phyloP scores from a whole-genome alignment of 2,113 vertebrate species.

The Oxyruncus cristatus region DNA sequence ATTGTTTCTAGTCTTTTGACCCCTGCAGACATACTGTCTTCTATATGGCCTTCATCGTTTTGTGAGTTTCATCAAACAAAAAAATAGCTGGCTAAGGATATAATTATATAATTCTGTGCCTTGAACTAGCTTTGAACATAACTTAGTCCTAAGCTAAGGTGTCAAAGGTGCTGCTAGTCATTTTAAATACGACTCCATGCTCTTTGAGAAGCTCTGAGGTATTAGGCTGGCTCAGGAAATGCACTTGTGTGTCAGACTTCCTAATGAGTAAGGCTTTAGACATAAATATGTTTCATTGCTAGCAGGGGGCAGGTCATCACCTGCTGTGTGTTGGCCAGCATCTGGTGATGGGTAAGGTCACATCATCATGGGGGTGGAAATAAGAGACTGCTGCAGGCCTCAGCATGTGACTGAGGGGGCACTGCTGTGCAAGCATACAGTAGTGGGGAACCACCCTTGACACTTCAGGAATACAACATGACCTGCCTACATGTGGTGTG shows the following conservation, averaged over 20 bases:
- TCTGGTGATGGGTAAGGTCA: not conserved
- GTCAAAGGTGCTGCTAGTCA: not conserved
- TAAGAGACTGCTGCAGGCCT: not conserved
- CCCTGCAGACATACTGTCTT: not conserved
- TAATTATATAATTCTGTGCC: not conserved
- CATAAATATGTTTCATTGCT: fast-evolving
- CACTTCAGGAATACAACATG: not conserved
- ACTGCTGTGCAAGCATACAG: not conserved
- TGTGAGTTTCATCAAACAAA: not conserved
- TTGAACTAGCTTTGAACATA: not conserved
- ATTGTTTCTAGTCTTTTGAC: not conserved
- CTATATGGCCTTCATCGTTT: not conserved
- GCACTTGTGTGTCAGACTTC: not conserved
- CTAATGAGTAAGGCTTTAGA: not conserved
- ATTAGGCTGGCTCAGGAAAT: not conserved
- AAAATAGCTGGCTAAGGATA: not conserved
- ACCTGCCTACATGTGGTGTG: not conserved
- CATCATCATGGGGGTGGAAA: not conserved
- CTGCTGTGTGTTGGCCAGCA: not conserved
- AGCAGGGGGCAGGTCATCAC: not conserved
- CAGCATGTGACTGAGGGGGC: not conserved
- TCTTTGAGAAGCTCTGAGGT: not conserved
- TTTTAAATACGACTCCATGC: not conserved
- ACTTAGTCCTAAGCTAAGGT: not conserved
- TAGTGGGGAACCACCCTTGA: not conserved